A percentile compares a stretch with the other conserved stretches of the same genome.
These are phyloP conservation scores for Eupeodes latifasciatus DNA, from an alignment of 2,888 invertebrate genomes.

Conservation along the genomic window DNA sequence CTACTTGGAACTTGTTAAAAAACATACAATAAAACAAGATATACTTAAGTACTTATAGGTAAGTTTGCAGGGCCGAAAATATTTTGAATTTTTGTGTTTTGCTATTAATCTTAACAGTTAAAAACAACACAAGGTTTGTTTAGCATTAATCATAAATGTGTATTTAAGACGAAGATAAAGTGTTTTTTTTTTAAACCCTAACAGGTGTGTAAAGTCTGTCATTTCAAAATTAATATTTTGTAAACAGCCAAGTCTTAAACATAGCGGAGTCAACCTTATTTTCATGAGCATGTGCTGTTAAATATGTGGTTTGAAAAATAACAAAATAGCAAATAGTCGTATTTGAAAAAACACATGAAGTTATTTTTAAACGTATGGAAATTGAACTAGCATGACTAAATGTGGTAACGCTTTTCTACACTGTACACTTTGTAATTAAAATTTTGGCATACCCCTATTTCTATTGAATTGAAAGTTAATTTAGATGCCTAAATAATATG, in stretches of 20 bases:
- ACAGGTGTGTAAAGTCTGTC: constrained; percentile 35
- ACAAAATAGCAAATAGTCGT: background rate
- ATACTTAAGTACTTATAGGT: too few relatives aligned
- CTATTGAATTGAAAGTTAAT: too few relatives aligned
- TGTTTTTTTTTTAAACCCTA: constrained; percentile 1
- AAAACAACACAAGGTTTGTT: background rate
- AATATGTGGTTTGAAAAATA: background rate
- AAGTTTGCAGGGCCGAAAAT: background rate
- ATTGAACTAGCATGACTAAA: too few relatives aligned
- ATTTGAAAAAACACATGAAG: background rate
- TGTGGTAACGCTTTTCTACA: too few relatives aligned
- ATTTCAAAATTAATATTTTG: constrained; percentile 21
- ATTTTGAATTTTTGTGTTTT: constrained; percentile 5
- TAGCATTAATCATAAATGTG: constrained; percentile 22
- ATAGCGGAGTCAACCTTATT: background rate
- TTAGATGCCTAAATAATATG: too few relatives aligned
- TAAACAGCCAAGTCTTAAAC: background rate
- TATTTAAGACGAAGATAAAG: background rate
- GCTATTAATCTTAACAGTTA: constrained; percentile 10
- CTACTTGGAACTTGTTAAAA: too few relatives aligned
- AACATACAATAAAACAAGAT: too few relatives aligned
- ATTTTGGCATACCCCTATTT: too few relatives aligned
- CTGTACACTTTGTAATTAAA: too few relatives aligned
- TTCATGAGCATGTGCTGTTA: background rate
- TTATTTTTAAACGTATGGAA: background rate